A percentile compares a stretch with the other conserved stretches of the same genome.
Conservation (phyloP, 2,113 vertebrate species). For the Otocyon megalotis region DNA sequence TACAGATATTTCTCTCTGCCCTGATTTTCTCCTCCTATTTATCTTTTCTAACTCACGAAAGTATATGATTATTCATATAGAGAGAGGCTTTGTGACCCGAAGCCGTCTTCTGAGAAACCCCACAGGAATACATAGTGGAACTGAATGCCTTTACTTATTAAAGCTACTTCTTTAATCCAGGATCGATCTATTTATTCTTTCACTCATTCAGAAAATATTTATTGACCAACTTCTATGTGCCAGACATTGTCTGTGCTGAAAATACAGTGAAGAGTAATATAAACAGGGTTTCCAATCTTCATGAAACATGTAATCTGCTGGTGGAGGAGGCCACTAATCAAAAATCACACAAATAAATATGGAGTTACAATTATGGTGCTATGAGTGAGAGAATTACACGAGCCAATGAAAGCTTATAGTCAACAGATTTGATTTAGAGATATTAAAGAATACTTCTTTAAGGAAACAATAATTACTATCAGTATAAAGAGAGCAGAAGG, state of each 20-base stretch:
- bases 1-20: background rate
- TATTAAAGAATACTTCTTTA: background rate
- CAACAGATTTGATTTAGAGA: background rate
- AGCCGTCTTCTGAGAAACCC: conserved; percentile 6
- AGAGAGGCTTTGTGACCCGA: background rate
- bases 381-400: background rate
- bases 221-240: background rate
- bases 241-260: background rate
- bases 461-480: background rate
- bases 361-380: background rate
- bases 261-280: background rate
- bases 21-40: background rate
- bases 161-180: conserved; percentile 25
- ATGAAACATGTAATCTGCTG: conserved; percentile 3
- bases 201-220: conserved; percentile 40
- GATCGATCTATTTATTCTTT: conserved; percentile 45
- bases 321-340: background rate
- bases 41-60: conserved; percentile 34
- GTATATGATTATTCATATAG: background rate
- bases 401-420: background rate
- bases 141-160: conserved; percentile 22
- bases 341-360: conserved; percentile 27
- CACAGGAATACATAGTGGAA: background rate
- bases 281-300: background rate
- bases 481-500: background rate